Evolutionary conservation across 2,888 invertebrate genomes (phyloP).

Genomic region (Nipponacmea schrenckii): DNA sequence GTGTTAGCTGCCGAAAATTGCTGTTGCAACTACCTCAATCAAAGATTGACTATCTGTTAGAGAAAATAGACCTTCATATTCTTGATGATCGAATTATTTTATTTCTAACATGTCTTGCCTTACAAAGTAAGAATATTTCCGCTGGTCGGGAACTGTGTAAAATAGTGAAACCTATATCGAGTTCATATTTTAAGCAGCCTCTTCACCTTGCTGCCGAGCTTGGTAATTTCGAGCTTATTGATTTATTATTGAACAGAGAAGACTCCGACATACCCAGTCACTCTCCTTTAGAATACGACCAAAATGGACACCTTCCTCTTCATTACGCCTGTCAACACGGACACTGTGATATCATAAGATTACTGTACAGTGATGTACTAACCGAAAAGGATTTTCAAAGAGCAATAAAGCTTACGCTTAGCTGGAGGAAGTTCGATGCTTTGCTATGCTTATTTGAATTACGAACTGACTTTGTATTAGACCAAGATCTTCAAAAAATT

Average conservation of each 20-base stretch:
- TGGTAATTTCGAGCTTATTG: conserved; percentile 25
- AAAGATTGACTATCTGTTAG: conserved; percentile 26
- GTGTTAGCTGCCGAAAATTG: conserved; percentile 33
- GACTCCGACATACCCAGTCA: background rate
- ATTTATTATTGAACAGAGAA: conserved; percentile 18
- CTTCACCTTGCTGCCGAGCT: conserved; percentile 32
- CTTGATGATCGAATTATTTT: conserved; percentile 27
- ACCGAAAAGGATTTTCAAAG: conserved; percentile 31
- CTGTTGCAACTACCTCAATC: conserved; percentile 22
- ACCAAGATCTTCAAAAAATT: conserved; percentile 25
- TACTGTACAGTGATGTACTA: conserved; percentile 27
- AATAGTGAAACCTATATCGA: conserved; percentile 17
- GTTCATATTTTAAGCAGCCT: conserved; percentile 25
- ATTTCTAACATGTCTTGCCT: conserved; percentile 20
- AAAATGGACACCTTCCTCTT: conserved; percentile 36
- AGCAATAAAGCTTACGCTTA: conserved; percentile 29
- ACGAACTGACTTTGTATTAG: conserved; percentile 23
- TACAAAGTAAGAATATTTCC: conserved; percentile 16
- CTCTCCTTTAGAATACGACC: conserved; percentile 15
- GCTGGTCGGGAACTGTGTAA: conserved; percentile 21
- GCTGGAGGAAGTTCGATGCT: conserved; percentile 19
- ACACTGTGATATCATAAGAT: conserved; percentile 2
- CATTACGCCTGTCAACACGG: conserved; percentile 40
- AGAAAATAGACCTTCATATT: conserved; percentile 27
- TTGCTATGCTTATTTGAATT: conserved; percentile 18